These are phyloP conservation scores for Triplophysa yarkandensis DNA, from an alignment of 2,797 vertebrate genomes.

Conservation along the genomic window DNA sequence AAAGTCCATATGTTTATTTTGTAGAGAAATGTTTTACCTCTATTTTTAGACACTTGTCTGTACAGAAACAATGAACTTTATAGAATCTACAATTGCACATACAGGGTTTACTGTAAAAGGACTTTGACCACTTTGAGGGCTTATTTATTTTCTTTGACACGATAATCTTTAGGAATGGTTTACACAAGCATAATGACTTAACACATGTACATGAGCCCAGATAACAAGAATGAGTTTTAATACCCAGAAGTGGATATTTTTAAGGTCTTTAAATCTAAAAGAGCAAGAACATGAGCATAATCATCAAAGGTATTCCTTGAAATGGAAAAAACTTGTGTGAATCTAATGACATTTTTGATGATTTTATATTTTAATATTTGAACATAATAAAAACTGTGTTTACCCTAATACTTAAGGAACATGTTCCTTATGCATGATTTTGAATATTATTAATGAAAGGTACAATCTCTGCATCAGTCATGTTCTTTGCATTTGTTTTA, in stretches of 20 bases:
- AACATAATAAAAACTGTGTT: not conserved
- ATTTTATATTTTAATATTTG: constrained; percentile 18
- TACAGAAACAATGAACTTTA: constrained; percentile 5
- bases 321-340: not conserved
- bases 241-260: not conserved
- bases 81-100: not conserved
- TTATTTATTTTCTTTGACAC: not conserved
- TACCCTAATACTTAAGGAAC: not conserved
- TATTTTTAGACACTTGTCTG: constrained; percentile 1
- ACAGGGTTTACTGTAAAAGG: constrained; percentile 5
- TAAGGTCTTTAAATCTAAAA: not conserved
- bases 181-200: not conserved
- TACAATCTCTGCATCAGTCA: not conserved
- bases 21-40: not conserved
- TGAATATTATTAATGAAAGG: not conserved
- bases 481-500: not conserved
- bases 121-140: constrained; percentile 13
- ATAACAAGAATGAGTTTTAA: constrained; percentile 1
- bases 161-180: constrained; percentile 22
- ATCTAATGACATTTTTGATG: constrained; percentile 21
- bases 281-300: not conserved
- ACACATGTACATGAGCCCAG: not conserved
- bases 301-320: constrained; percentile 50
- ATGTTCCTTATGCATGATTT: not conserved
- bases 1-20: constrained; percentile 1